Evolutionary conservation across 92 coral and sea anemone species (phyloP), one percentile per base, ranked within the genome.

Genomic region (Metridium senile): DNA sequence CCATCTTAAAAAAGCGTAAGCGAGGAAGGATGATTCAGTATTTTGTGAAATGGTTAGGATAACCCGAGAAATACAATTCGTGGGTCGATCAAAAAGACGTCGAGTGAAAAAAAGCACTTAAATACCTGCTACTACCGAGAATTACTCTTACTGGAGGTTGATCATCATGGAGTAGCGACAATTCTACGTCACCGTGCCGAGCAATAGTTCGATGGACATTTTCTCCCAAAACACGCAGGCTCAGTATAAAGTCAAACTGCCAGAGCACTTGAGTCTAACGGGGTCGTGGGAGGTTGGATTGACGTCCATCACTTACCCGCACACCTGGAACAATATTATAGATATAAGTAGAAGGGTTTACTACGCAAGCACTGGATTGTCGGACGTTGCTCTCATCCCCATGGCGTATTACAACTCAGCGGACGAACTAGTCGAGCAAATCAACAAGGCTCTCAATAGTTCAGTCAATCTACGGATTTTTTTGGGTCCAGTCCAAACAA

Each of bases 281-380:
- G 86, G 68, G 2, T 80, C 75, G 9, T 82, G 86, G 86, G 86
- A 74, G n/a, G 83, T 79, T 28, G 83, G 83, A 7, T 33, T 82
- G 71, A 54, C 81, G 9, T 70, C 52, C 11, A 27, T 72, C 25
- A 81, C 74, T 23, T 81, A 54, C 51, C 79, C 87, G 0, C 62
- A 54, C 27, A 74, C 75, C 0, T 82, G 86, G 86, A 58, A 64
- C 9, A 82, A 82, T 54, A 68, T 68, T 11, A 73, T 49, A 0
- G 22, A 54, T 0, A 68, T 51, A 9, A 27, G 47, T 45, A 23
- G 57, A 11, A 32, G 18, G 34, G 58, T 59, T 45, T 74, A 39
- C 13, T 39, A 39, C 13, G 49, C 6, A 39, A 6, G 8, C 6
- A 39, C 8, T 13, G 49, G 68, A 13, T 17, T 62, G 26, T 62